These are phyloP conservation scores for Hafferia zeledoni DNA, from an alignment of 2,797 vertebrate species.

Conservation along the genomic window DNA sequence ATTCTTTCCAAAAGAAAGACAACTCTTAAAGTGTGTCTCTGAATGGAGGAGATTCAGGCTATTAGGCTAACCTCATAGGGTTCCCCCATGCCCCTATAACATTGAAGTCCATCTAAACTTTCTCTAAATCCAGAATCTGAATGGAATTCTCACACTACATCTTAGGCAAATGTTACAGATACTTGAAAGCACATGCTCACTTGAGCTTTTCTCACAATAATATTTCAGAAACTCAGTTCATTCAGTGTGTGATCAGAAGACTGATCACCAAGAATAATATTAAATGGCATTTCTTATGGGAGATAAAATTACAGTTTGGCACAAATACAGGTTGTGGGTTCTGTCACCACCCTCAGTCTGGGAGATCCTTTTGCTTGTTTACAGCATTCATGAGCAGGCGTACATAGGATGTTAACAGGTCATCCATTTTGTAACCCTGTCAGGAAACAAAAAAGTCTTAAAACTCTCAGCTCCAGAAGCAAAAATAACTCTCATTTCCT, in stretches of 20 bases:
- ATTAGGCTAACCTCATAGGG: not conserved
- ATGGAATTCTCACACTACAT: not conserved
- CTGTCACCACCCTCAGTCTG: slow-evolving; percentile 29
- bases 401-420: slow-evolving; percentile 92
- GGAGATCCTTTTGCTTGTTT: slow-evolving; percentile 75
- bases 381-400: slow-evolving; percentile 79
- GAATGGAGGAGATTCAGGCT: not conserved
- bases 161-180: not conserved
- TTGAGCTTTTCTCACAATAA: not conserved
- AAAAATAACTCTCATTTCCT: not conserved
- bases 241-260: not conserved
- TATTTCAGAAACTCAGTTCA: not conserved
- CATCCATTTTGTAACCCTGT: slow-evolving; percentile 99
- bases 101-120: not conserved
- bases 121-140: not conserved
- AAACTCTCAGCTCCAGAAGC: not conserved
- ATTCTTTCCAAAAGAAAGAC: not conserved
- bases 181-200: not conserved
- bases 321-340: not conserved
- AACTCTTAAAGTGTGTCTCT: not conserved
- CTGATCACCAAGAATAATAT: not conserved
- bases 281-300: not conserved
- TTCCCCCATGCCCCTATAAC: not conserved
- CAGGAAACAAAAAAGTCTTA: not conserved
- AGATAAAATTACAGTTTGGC: slow-evolving; percentile 25